Base-by-base conservation (phyloP, 2,113 vertebrate species). In the Callospermophilus lateralis region DNA sequence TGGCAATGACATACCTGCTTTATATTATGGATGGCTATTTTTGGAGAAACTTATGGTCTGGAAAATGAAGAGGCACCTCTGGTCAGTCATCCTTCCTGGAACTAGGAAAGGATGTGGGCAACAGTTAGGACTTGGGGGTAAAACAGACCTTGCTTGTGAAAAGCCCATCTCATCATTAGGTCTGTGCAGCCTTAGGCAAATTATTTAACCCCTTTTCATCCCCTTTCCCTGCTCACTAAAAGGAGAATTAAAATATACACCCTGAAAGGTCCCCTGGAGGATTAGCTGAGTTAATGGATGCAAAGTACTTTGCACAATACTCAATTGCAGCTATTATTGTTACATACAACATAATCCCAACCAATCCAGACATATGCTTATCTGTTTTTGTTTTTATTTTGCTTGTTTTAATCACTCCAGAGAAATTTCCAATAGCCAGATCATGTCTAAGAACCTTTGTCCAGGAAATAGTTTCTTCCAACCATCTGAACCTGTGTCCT, bases 311-410 rank as follows among this genome's bases (percentile, higher is more conserved):
- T 84, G 39, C 55, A 42, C 20, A 74, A 5, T 53, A 28, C 16
- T 48, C 48, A 81, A 22, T 42, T 37, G 28, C 48, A 95, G 34
- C 26, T n/a, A 39, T 34, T 92, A 73, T 39, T 65, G 32, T 67
- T 87, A 39, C 20, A 30, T 34, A 13, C 76, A 68, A 17, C 48
- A 51, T 58, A 87, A 93, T 55, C 39, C 51, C 77, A 77, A 70
- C 8, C 45, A 73, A 58, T 84, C 37, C 19, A 81, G 74, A 87
- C 42, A 74, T 48, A 34, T 55, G 48, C 8, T 9, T 81, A 24
- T 85, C 74, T n/a, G 37, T 17, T 70, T 91, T 94, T 65, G 13
- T 48, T 90, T 90, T 93, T 74, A 1, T 68, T 94, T 72, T 94
- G 34, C 32, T 70, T 34, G 20, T 74, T 80, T 58, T 89, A 76